These are phyloP conservation scores for Pipistrellus pipistrellus DNA, from an alignment of 2,797 vertebrate species.

Conservation along the genomic window DNA sequence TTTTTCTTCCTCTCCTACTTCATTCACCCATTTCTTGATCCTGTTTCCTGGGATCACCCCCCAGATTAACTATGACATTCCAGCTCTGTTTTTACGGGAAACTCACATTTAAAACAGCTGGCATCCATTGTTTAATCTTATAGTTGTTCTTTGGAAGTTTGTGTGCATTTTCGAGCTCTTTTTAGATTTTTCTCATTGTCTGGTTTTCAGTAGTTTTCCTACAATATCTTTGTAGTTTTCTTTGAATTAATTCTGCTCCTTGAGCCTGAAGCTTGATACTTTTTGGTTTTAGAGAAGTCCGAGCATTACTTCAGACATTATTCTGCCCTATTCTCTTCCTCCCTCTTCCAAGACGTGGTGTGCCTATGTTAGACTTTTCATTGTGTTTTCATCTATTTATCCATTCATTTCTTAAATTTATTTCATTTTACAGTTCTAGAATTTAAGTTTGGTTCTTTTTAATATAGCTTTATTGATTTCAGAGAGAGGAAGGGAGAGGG, in stretches of 20 bases:
- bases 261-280: not conserved
- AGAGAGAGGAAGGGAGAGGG: too few species aligned
- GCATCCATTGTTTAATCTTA: not conserved
- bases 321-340: not conserved
- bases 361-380: not conserved
- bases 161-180: not conserved
- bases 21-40: not conserved
- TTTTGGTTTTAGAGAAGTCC: not conserved
- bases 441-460: constrained; percentile 13
- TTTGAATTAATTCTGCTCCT: not conserved
- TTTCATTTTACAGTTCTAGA: constrained; percentile 2
- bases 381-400: not conserved
- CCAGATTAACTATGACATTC: not conserved
- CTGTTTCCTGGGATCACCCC: not conserved
- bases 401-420: not conserved
- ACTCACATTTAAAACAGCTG: not conserved
- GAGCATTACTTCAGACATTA: not conserved
- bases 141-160: not conserved
- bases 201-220: not conserved
- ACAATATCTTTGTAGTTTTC: not conserved
- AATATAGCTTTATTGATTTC: too few species aligned
- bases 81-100: not conserved
- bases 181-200: not conserved
- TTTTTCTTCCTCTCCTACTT: not conserved
- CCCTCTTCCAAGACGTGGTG: not conserved